A percentile compares a stretch with the other conserved stretches of the same genome.
Conservation (phyloP, 53 echinoderm and acorn worm genomes). For the Patiria pectinifera region DNA sequence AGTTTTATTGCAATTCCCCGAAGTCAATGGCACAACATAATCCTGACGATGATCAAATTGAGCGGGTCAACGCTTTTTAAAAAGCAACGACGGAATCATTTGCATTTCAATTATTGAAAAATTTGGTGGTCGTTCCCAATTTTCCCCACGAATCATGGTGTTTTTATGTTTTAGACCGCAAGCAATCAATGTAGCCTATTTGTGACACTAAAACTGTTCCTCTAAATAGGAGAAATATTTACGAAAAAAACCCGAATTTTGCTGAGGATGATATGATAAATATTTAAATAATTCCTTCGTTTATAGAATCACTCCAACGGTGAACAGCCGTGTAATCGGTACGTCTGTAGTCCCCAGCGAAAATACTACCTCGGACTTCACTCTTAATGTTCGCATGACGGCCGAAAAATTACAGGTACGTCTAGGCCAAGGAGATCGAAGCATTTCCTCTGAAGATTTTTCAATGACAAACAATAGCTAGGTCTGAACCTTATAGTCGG, state of each 20-base stretch:
- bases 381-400: slow-evolving; percentile 22
- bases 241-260: too few species aligned
- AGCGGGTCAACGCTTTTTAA: too few species aligned
- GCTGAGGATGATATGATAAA: background rate
- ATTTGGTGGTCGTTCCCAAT: too few species aligned
- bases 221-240: too few species aligned
- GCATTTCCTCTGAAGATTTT: background rate
- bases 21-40: background rate
- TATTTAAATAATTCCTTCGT: background rate
- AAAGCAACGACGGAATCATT: too few species aligned
- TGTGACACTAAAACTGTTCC: too few species aligned
- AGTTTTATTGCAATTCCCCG: background rate
- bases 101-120: too few species aligned
- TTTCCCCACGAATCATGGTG: too few species aligned
- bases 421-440: background rate
- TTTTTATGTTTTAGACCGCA: too few species aligned
- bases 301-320: background rate
- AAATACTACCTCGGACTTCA: slow-evolving; percentile 19
- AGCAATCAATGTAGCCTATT: too few species aligned
- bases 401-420: slow-evolving; percentile 47
- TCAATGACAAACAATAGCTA: background rate
- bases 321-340: slow-evolving; percentile 48
- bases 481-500: background rate
- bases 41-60: too few species aligned
- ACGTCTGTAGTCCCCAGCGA: background rate